A percentile compares a stretch with the other conserved stretches of the same genome.
Evolutionary conservation across 1,140 invertebrate genomes (phyloP).

Genomic region (Caenorhabditis briggsae): DNA sequence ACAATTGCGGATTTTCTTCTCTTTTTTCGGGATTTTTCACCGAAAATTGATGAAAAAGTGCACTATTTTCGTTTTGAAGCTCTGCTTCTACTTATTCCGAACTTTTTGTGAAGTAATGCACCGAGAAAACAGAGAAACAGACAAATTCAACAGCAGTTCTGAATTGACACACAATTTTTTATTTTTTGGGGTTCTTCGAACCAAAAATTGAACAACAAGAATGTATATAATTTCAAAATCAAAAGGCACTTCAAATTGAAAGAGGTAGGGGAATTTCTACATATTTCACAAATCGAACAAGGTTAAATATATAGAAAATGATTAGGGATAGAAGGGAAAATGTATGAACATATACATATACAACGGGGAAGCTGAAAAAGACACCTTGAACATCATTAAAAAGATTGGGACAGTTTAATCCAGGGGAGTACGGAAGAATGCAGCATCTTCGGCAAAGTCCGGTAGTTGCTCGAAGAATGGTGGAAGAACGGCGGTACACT

Average conservation of each 20-base stretch:
- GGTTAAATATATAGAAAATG: neutral
- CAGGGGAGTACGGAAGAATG: neutral
- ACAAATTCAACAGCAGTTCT: neutral
- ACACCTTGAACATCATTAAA: neutral
- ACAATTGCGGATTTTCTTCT: too few relatives aligned
- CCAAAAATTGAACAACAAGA: neutral
- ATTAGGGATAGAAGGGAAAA: neutral
- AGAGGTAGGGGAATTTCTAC: neutral
- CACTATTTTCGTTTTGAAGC: too few relatives aligned
- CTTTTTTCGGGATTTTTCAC: too few relatives aligned
- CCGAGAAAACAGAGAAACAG: neutral
- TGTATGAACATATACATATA: neutral
- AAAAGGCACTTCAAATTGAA: conserved; percentile 3
- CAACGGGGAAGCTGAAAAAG: neutral
- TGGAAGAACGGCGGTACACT: neutral
- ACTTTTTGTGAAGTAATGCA: too few relatives aligned
- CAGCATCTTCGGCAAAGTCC: neutral
- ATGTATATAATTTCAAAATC: neutral
- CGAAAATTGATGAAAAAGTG: too few relatives aligned
- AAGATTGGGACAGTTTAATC: neutral
- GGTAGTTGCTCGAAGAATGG: neutral
- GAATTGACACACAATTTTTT: neutral
- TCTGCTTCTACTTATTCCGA: too few relatives aligned
- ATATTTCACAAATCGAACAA: neutral
- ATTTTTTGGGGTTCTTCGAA: neutral